Evolutionary conservation across 2,113 vertebrate genomes (phyloP), one percentile per base, ranked within the genome.

Genomic region (Anser brachyrhynchus): DNA sequence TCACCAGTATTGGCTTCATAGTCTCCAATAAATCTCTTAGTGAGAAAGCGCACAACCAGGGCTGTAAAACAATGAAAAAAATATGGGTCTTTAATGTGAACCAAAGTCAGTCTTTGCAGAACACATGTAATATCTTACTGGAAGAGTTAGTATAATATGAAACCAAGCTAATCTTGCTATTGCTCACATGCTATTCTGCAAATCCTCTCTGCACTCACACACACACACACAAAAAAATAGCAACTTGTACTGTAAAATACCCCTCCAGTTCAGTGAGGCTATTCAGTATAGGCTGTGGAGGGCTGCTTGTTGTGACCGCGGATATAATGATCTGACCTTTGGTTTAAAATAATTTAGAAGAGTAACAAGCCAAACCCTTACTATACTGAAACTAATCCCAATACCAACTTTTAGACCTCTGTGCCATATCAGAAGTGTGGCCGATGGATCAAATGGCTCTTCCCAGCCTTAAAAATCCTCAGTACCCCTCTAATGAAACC

Each of bases 1-100:
- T 97, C 97, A 99, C 99, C 99, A 5, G 99, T 98, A 87, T 99
- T 99, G 91, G 99, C 98, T 96, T 99, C 99, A n/a, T 99, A 99
- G 96, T 99, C 99, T 46, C 99, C 99, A 80, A 99, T 99, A 97
- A 99, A 99, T 95, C 99, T 98, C 97, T 99, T 99, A 1, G 99
- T 99, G 89, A 99, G 98, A 91, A 99, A 99, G 70, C 99, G 97
- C 89, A 99, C 99, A 15, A 99, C 98, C 82, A 99, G 96, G 67
- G 99, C 99, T 99, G 98, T 62, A 98, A 98, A 85, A 87, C 82
- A 91, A 90, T 0, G 55, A 37, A 46, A 91, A 33, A 89, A 44
- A 75, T 5, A 10, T 6, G 78, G 4, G 33, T 18, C 84, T 84
- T 78, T 17, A 64, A 57, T 2, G 55, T 7, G 83, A 91, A 17